These are phyloP conservation scores for Scortum barcoo DNA, from an alignment of 2,113 vertebrate species.

Conservation along the genomic window DNA sequence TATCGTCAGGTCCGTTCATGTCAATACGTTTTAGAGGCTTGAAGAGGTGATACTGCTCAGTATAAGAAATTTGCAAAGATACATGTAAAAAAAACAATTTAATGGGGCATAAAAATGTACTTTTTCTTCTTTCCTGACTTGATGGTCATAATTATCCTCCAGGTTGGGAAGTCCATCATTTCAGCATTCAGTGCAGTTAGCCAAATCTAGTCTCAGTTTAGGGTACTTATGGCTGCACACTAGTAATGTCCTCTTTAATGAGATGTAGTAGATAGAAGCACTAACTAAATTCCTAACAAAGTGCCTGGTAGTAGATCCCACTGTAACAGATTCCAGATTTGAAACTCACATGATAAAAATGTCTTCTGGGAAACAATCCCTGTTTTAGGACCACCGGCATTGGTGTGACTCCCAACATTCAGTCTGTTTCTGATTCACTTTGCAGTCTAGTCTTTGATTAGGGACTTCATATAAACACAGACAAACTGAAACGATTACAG, in stretches of 20 bases:
- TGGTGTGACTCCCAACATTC: conserved; percentile 4
- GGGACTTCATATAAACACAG: conserved; percentile 44
- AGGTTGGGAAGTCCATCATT: not conserved
- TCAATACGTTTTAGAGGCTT: not conserved
- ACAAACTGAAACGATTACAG: conserved; percentile 43
- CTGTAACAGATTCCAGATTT: not conserved
- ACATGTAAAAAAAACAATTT: not conserved
- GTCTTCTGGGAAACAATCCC: conserved; percentile 18
- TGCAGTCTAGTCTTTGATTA: conserved; percentile 43
- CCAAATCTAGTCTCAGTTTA: conserved; percentile 8
- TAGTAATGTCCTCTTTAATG: not conserved
- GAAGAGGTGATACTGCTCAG: not conserved
- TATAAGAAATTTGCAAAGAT: not conserved
- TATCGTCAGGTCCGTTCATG: not conserved
- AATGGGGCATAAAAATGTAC: not conserved
- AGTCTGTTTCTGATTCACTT: conserved; percentile 58
- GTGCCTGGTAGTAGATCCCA: not conserved
- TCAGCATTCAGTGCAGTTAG: not conserved
- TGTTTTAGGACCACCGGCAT: conserved; percentile 6
- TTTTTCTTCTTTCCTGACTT: not conserved
- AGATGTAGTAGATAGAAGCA: not conserved
- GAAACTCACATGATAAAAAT: conserved; percentile 26
- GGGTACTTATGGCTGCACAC: not conserved
- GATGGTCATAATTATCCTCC: not conserved
- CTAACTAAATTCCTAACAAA: not conserved